Base-by-base conservation (phyloP, 2,797 vertebrate species). In the Channa striata region DNA sequence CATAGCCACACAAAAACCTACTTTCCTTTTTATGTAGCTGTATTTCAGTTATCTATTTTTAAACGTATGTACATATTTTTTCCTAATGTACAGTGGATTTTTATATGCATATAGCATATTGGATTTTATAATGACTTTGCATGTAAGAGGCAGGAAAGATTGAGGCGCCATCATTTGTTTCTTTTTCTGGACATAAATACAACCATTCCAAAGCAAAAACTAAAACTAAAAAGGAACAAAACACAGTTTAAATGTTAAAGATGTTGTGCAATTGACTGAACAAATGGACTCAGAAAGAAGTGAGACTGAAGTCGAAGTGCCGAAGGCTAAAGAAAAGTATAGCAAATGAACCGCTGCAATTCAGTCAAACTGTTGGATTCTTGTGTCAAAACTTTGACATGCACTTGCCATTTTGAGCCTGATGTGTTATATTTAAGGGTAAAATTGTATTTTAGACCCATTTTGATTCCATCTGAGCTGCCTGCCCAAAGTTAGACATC, bases 181-280 rank as follows among this genome's bases (percentile, higher is more conserved):
- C 19, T 40, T 2, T 39, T 37, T 66, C 3, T 36, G 36, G 13
- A 47, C 36, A 52, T 20, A 62, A 48, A 30, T 9, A 5, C 19
- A 21, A 36, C 43, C 40, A 21, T 56, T 49, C 52, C 36, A 42
- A 33, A 16, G 44, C 42, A 12, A 40, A 34, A 11, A 36, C 0
- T 47, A 39, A 48, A 30, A 40, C 23, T 52, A 12, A 5, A 17
- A 6, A 25, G 30, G 23, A 64, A 46, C 42, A 62, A 72, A 75
- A 76, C 48, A 25, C 48, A 33, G 34, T 47, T 68, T 70, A 54
- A 74, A 67, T 62, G 36, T 72, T 59, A 25, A 63, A 70, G 65
- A 69, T 30, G 34, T 43, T 59, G 48, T 54, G 62, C 66, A 74
- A 68, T 50, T 54, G 76, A 79, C 23, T 72, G 68, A 80, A 78